Conservation (phyloP, 64 coral and sea anemone species). For the Pachyseris speciosa region DNA sequence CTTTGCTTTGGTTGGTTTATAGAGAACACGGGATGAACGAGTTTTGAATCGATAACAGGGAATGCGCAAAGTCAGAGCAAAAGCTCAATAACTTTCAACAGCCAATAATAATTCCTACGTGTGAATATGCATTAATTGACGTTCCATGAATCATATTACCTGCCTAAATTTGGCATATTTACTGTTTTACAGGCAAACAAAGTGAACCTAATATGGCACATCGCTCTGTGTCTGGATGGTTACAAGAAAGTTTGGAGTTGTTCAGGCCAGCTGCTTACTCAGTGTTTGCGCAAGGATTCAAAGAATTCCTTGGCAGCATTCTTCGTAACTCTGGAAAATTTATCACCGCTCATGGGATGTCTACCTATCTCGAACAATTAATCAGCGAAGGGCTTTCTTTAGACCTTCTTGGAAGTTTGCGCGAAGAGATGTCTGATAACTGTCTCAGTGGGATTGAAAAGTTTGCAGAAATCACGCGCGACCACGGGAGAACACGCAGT, state of each 20-base stretch:
- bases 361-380: neutral
- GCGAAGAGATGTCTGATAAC: neutral
- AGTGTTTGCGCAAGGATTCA: slow-evolving; percentile 51
- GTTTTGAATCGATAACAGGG: too few species aligned
- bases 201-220: neutral
- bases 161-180: too few species aligned
- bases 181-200: neutral
- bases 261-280: slow-evolving; percentile 37
- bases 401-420: neutral
- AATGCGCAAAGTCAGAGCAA: too few species aligned
- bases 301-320: slow-evolving; percentile 28
- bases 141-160: too few species aligned
- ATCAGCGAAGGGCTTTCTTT: neutral
- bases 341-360: neutral
- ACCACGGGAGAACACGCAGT: neutral
- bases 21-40: too few species aligned
- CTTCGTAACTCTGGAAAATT: slow-evolving; percentile 34
- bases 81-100: too few species aligned
- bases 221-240: slow-evolving; percentile 18
- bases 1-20: too few species aligned
- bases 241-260: neutral
- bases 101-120: too few species aligned
- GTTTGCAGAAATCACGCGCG: neutral
- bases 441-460: neutral
- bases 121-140: too few species aligned